Percentiles rank a stretch among this genome's conserved stretches.
phyloP scores from a whole-genome alignment of 2,888 invertebrate genomes.

The Zhengitettix transpicula region DNA sequence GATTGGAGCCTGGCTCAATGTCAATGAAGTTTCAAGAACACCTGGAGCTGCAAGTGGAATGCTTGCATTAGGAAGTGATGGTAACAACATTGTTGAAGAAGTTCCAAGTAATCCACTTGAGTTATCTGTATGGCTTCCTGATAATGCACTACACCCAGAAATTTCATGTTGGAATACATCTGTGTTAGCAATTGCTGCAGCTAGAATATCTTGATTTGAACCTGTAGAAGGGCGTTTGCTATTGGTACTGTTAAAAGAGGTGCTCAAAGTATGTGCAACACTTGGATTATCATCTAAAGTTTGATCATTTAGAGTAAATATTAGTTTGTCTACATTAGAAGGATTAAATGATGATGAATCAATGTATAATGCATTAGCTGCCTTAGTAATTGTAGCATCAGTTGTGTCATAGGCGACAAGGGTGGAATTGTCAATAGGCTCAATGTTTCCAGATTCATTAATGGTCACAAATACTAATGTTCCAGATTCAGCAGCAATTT shows the following conservation, averaged over 20 bases:
- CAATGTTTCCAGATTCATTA: conserved; percentile 52
- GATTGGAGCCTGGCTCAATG: conserved; percentile 53
- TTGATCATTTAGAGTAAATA: conserved; percentile 9
- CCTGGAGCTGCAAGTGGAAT: conserved; percentile 36
- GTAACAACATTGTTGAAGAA: conserved; percentile 32
- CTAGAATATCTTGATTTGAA: conserved; percentile 50
- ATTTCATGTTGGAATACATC: conserved; percentile 47
- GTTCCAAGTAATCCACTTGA: conserved; percentile 28
- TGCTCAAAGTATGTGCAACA: not conserved
- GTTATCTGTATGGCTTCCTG: conserved; percentile 22
- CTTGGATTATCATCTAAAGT: not conserved
- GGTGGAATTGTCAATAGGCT: conserved; percentile 32
- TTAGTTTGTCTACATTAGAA: conserved; percentile 30
- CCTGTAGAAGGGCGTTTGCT: conserved; percentile 7
- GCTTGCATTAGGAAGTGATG: conserved; percentile 11
- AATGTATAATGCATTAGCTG: conserved; percentile 20
- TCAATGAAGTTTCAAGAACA: conserved; percentile 58
- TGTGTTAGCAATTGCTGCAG: conserved; percentile 57
- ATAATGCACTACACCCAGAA: conserved; percentile 22
- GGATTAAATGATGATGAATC: conserved; percentile 32
- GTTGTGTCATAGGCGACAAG: conserved; percentile 33
- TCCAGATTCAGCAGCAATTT: conserved; percentile 35
- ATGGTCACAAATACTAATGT: conserved; percentile 55
- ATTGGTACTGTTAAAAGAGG: conserved; percentile 3
- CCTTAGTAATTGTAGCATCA: conserved; percentile 18